Base-by-base conservation (phyloP, 2,113 vertebrate genomes). In the Sisor rabdophorus region DNA sequence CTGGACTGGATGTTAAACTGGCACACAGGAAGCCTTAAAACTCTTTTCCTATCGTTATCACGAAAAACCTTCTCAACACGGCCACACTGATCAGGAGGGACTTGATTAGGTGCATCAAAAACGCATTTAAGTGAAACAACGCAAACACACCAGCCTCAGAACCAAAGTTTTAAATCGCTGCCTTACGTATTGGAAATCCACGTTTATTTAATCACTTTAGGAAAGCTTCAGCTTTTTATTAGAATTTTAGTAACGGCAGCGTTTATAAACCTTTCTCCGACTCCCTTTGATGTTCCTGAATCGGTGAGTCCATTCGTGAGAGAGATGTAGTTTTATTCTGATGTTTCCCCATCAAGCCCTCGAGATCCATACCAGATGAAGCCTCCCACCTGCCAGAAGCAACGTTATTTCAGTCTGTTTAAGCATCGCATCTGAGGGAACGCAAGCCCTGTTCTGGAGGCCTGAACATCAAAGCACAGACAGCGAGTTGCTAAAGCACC, bases 391-490 rank as follows among this genome's bases (percentile, higher is more conserved):
- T 84, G 75, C 79, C 69, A 65, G 58, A 73, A 80, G 78, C 53
- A 71, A 64, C 65, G 22, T 71, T 80, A 75, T 80, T 47, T 30
- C 71, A 80, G 80, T 83, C 81, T 83, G 78, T 82, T 82, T 83
- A 78, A 71, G 79, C 55, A 65, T 58, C 53, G 15, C 65, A 55
- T 50, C 71, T 76, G 40, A 76, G 73, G 55, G 60, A 55, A 68
- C 71, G 19, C 26, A 13, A 69, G 28, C 67, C 32, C 63, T 64
- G 58, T 79, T 80, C 75, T 77, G 50, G 63, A 75, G 78, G 64
- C 70, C 71, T 36, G 60, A 40, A 80, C 81, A 83, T 84, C 83
- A 84, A 84, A 82, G 83, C 73, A 44, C 15, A 76, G 77, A 64
- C 72, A 30, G 75, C 58, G 55, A 78, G 77, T 82, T 71, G 61